Conservation (phyloP, 2,888 invertebrate genomes). For the Portevinia maculata region DNA sequence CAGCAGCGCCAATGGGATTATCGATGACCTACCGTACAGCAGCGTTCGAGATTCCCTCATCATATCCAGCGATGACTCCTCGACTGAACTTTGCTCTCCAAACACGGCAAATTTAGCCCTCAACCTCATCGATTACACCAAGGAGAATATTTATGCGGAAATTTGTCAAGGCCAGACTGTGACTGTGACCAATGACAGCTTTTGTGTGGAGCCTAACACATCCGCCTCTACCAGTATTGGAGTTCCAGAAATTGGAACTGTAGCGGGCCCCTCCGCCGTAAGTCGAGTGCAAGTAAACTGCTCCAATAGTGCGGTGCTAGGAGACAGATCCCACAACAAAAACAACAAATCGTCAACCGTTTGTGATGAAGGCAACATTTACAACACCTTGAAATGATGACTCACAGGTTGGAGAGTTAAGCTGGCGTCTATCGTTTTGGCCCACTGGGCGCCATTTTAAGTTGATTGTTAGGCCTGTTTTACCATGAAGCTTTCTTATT, state of each 20-base stretch:
- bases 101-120: conserved; percentile 75
- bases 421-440: conserved; percentile 78
- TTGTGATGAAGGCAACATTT: conserved; percentile 80
- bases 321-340: conserved; percentile 39
- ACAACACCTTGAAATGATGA: conserved; percentile 83
- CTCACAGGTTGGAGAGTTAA: conserved; percentile 81
- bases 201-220: conserved; percentile 55
- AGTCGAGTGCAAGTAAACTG: conserved; percentile 82
- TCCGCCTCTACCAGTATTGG: conserved; percentile 56
- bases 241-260: conserved; percentile 37
- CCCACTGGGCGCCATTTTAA: conserved; percentile 75
- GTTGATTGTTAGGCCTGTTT: conserved; percentile 46
- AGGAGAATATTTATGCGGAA: conserved; percentile 89
- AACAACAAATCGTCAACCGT: conserved; percentile 37
- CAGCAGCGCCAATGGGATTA: conserved; percentile 81
- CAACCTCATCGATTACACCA: conserved; percentile 79
- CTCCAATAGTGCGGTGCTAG: conserved; percentile 78
- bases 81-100: conserved; percentile 64
- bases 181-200: conserved; percentile 37
- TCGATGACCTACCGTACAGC: conserved; percentile 88
- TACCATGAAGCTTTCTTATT: conserved; percentile 50
- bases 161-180: conserved; percentile 83
- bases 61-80: conserved; percentile 78
- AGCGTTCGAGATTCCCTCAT: conserved; percentile 87
- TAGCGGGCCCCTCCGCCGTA: conserved; percentile 77